Percentiles rank a stretch among this genome's conserved stretches.
Conservation (phyloP, 1,140 invertebrate genomes). For the Drosophila saltans region DNA sequence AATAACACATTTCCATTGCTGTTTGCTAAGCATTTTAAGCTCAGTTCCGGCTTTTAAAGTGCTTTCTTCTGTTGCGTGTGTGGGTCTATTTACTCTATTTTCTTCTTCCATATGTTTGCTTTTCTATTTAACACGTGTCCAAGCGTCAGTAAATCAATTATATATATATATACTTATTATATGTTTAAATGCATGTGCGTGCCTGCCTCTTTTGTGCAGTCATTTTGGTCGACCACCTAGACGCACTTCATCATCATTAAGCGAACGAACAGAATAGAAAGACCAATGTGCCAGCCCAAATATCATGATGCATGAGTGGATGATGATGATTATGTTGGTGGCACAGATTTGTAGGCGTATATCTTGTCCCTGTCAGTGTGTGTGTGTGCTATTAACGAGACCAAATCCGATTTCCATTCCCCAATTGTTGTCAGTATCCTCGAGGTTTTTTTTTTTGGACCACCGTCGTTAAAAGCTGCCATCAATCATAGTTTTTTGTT, state of each 20-base stretch:
- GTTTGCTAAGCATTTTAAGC: background rate
- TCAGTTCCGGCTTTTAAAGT: constrained; percentile 29
- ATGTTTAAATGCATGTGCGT: constrained; percentile 15
- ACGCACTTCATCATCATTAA: constrained; percentile 5
- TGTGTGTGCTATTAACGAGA: constrained; percentile 36
- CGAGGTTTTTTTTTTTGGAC: background rate
- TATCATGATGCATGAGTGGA: background rate
- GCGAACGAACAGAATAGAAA: background rate
- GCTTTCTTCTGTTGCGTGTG: constrained; percentile 46
- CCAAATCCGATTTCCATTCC: constrained; percentile 42
- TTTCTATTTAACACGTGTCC: constrained; percentile 43
- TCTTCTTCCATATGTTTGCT: constrained; percentile 17
- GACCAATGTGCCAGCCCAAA: background rate
- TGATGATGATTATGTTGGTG: background rate
- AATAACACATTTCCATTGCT: background rate
- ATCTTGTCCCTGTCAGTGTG: background rate
- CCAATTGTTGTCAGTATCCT: constrained; percentile 3
- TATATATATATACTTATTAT: constrained; percentile 12
- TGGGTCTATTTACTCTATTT: background rate
- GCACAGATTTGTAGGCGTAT: background rate
- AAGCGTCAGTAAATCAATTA: constrained; percentile 53
- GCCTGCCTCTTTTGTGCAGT: constrained; percentile 10
- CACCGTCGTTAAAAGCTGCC: constrained; percentile 43
- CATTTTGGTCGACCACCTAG: constrained; percentile 1
- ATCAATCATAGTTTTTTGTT: constrained; percentile 49